A percentile compares a stretch with the other conserved stretches of the same genome.
These are phyloP conservation scores for Dascyllus trimaculatus DNA, from an alignment of 2,113 vertebrate species.

Conservation along the genomic window DNA sequence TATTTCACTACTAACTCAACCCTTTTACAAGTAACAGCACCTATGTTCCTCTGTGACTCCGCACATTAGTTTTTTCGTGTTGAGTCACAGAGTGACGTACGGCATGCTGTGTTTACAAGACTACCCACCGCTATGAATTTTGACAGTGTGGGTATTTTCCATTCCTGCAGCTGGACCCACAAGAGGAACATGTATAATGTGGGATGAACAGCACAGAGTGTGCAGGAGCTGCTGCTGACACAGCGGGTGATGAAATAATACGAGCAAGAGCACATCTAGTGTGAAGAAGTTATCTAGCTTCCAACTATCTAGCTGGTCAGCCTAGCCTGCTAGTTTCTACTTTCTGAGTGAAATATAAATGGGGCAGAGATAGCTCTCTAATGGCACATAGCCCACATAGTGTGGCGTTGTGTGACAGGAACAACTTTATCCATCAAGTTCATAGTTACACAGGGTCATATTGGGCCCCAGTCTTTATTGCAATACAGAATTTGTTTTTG, in stretches of 20 bases:
- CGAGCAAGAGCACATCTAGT: background rate
- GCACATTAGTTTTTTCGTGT: conserved; percentile 19
- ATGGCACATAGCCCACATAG: background rate
- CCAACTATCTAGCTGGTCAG: background rate
- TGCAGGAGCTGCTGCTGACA: background rate
- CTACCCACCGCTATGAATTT: conserved; percentile 4
- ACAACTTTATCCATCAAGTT: background rate
- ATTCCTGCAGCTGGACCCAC: conserved; percentile 8
- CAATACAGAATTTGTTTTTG: background rate
- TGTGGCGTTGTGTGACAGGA: background rate
- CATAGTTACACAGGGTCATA: background rate
- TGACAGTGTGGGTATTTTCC: background rate
- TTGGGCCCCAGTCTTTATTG: background rate
- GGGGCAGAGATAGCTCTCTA: background rate
- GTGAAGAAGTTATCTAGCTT: background rate
- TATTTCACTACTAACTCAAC: conserved; percentile 8
- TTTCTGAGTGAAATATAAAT: background rate
- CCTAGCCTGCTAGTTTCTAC: background rate
- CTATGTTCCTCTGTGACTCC: background rate
- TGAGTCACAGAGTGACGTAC: conserved; percentile 16
- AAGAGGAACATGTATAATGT: conserved; percentile 1
- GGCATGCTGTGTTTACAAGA: conserved; percentile 23
- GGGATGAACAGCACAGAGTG: conserved; percentile 8
- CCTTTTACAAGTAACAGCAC: conserved; percentile 12
- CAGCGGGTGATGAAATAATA: conserved; percentile 4